These are phyloP conservation scores for Bubo bubo DNA, from an alignment of 2,113 vertebrate species.

Conservation along the genomic window DNA sequence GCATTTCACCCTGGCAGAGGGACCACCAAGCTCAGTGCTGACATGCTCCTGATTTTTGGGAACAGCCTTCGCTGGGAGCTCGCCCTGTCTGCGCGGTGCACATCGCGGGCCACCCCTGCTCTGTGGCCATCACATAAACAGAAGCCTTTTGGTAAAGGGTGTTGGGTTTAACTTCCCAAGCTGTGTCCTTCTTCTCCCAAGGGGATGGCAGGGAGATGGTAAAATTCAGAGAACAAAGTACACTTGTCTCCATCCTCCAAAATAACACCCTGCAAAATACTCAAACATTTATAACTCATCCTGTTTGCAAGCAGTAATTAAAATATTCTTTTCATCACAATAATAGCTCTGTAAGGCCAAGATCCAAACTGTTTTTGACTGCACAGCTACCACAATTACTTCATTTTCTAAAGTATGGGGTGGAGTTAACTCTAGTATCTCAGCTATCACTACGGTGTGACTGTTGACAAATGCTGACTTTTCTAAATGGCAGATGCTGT, in stretches of 20 bases:
- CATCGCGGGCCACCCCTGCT: not conserved
- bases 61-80: not conserved
- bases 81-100: accelerated
- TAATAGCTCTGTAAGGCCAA: slow-evolving; percentile 1
- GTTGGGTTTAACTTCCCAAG: not conserved
- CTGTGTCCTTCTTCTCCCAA: not conserved
- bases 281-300: not conserved
- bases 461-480: slow-evolving; percentile 30
- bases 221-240: not conserved
- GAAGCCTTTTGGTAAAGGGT: not conserved
- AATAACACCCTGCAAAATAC: not conserved
- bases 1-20: not conserved
- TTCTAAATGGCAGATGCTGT: not conserved
- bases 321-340: slow-evolving; percentile 10
- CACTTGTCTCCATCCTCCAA: not conserved
- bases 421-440: not conserved
- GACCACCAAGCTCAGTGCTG: not conserved
- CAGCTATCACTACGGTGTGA: not conserved
- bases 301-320: not conserved
- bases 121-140: not conserved
- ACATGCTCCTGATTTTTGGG: not conserved
- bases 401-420: slow-evolving; percentile 13
- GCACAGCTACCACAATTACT: slow-evolving; percentile 3
- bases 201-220: not conserved
- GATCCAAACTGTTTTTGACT: slow-evolving; percentile 7